A percentile compares a stretch with the other conserved stretches of the same genome.
These are phyloP conservation scores for Salminus brasiliensis DNA, from an alignment of 2,113 vertebrate species.

Conservation along the genomic window DNA sequence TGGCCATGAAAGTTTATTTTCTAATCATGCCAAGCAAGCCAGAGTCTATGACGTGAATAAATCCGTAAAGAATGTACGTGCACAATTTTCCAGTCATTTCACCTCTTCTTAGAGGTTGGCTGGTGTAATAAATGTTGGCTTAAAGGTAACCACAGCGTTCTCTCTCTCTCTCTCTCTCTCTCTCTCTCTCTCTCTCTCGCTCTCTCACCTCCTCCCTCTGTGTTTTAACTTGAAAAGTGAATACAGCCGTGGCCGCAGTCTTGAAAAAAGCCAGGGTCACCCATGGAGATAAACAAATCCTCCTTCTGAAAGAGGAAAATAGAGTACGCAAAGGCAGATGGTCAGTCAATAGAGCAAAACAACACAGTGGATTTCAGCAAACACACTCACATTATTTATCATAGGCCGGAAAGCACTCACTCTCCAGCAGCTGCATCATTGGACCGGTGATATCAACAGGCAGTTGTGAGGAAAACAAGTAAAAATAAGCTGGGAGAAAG, in stretches of 20 bases:
- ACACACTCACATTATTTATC: conserved; percentile 31
- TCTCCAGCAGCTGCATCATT: conserved; percentile 39
- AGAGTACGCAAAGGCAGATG: conserved; percentile 3
- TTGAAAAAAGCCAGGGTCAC: neutral
- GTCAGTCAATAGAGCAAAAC: conserved; percentile 45
- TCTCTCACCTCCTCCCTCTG: conserved; percentile 8
- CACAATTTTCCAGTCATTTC: conserved; percentile 28
- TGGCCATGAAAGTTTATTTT: conserved; percentile 31
- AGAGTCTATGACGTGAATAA: conserved; percentile 22
- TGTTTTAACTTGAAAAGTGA: neutral
- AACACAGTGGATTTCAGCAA: conserved; percentile 38
- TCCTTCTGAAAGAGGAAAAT: neutral
- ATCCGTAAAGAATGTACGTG: conserved; percentile 2
- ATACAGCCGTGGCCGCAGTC: neutral
- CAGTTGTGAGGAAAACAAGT: conserved; percentile 34
- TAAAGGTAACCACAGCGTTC: neutral
- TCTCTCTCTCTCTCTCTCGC: too few species aligned
- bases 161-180: too few species aligned
- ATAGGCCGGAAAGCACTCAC: conserved; percentile 38
- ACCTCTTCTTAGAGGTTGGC: neutral
- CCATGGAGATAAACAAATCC: conserved; percentile 10
- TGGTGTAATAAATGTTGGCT: conserved; percentile 27
- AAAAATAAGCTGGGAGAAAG: neutral
- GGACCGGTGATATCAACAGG: conserved; percentile 21
- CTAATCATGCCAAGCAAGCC: conserved; percentile 21